These are phyloP conservation scores for Lepus americanus DNA, from an alignment of 2,113 vertebrate species.

Conservation along the genomic window DNA sequence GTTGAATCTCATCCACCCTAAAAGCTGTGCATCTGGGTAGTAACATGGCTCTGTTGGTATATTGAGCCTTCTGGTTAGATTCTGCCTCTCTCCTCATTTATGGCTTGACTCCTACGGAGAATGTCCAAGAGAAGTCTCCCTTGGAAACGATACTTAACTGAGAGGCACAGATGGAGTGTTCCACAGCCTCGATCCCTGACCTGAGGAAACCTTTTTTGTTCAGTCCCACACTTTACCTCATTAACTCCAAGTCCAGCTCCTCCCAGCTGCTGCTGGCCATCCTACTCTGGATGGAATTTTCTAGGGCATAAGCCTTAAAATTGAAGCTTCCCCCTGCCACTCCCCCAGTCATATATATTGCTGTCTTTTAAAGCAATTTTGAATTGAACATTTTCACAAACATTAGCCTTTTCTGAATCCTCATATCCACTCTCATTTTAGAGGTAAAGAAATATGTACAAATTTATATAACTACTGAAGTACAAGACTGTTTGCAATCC, in stretches of 20 bases:
- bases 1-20: background rate
- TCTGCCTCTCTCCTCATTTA: slow-evolving; percentile 23
- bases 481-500: background rate
- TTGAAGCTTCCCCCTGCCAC: background rate
- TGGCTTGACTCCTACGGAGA: background rate
- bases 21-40: background rate
- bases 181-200: background rate
- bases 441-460: background rate
- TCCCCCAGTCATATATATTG: background rate
- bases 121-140: background rate
- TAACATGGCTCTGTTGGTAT: background rate
- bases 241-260: background rate
- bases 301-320: background rate
- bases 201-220: background rate
- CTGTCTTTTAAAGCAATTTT: background rate
- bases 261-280: background rate
- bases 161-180: background rate
- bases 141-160: background rate
- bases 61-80: background rate
- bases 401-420: background rate
- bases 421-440: background rate
- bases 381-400: slow-evolving; percentile 13
- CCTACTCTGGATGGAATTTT: background rate
- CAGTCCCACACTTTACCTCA: background rate
- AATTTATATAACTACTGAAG: background rate